Conservation (phyloP, 2,888 invertebrate species). For the Anaspis maculata region DNA sequence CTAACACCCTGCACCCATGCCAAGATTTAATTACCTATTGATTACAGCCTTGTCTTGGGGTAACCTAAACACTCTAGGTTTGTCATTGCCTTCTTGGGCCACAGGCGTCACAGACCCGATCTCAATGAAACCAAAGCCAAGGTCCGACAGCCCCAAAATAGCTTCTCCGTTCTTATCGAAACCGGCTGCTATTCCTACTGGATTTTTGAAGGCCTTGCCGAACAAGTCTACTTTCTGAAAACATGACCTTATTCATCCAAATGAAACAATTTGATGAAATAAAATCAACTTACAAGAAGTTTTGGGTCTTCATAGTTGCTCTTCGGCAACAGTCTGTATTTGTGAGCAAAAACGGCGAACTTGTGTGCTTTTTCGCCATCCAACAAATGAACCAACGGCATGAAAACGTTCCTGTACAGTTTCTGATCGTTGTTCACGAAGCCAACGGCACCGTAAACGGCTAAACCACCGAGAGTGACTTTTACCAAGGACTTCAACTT, state of each 20-base stretch:
- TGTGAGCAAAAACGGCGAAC: constrained; percentile 65
- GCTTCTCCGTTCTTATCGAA: constrained; percentile 98
- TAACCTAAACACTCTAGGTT: constrained; percentile 87
- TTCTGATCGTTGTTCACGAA: constrained; percentile 68
- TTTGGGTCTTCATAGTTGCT: constrained; percentile 53
- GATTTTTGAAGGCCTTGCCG: constrained; percentile 69
- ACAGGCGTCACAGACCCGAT: constrained; percentile 92
- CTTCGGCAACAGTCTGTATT: constrained; percentile 64
- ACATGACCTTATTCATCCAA: too few relatives aligned
- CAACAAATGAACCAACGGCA: constrained; percentile 61
- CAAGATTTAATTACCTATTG: constrained; percentile 64
- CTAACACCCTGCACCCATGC: too few relatives aligned
- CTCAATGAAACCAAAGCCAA: constrained; percentile 95
- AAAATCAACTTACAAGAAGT: constrained; percentile 49
- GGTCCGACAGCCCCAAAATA: constrained; percentile 64
- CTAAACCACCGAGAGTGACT: constrained; percentile 56
- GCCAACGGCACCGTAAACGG: constrained; percentile 59
- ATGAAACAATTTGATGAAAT: constrained; percentile 1
- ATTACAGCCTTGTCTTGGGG: constrained; percentile 80
- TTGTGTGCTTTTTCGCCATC: constrained; percentile 80
- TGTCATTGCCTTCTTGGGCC: constrained; percentile 88
- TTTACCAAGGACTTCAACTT: constrained; percentile 61
- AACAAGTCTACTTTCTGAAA: constrained; percentile 63
- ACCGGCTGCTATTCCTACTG: constrained; percentile 96
- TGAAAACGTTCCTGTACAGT: constrained; percentile 64